Evolutionary conservation across 2,797 vertebrate species (phyloP), one percentile per base, ranked within the genome.

Genomic region (Nothura maculosa): DNA sequence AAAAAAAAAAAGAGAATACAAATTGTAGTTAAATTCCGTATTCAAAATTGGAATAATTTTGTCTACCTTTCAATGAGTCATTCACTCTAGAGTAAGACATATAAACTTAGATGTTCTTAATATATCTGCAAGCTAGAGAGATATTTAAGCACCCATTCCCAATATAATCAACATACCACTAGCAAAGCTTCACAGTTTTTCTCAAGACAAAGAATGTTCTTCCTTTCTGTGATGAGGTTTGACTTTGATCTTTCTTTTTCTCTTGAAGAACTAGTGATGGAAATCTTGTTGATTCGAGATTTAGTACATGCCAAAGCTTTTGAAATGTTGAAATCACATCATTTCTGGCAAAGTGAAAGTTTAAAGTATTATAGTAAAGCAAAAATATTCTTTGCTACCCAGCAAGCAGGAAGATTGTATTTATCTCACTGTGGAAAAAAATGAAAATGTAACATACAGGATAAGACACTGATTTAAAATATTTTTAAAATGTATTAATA

Each of bases 401-500:
- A 42, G 28, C 38, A 73, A 48, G 34, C 19, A 70, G 32, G 8
- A 67, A 75, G 12, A 58, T 20, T 68, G 61, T 54, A 19, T 74
- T 58, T 58, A 69, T 50, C 6, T 73, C 5, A 16, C 13, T 55
- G 15, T 70, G 36, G 27, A 88, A 86, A 16, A 16, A 85, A 91
- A 76, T 18, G 25, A 10, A 19, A 60, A 75, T 28, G 8, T 58
- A 50, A 79, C 32, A 22, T 7, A 3, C 57, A 54, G 28, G 68
- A 50, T 22, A 3, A 81, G 81, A 67, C 63, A 70, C 28, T 43
- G 85, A 76, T 57, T 48, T 13, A 40, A 82, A 85, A 50, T 61
- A 75, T 48, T 50, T 69, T 0, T 17, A 69, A 85, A 80, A 52
- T 0, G 12, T 15, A 1, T 36, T 50, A 6, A 22, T 17, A 3